Evolutionary conservation across 2,888 invertebrate species (phyloP), one percentile per base, ranked within the genome.

Genomic region (Agriopis marginaria): DNA sequence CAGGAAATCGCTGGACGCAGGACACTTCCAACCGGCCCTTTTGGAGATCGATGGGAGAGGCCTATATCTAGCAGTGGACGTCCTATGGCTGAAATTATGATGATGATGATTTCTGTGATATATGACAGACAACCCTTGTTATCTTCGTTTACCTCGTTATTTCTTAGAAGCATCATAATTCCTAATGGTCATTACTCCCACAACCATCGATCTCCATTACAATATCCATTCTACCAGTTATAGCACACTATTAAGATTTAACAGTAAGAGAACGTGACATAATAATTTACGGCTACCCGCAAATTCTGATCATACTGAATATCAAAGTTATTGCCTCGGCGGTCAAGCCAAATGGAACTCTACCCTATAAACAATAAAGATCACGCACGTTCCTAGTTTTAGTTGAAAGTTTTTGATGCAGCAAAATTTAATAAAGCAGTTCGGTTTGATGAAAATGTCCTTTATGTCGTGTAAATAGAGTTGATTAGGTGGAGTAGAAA

Each of bases 341-440:
- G 55, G 62, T 61, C 66, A 72, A 72, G 68, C 76, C 53, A 85
- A 79, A 77, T 72, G 68, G 68, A 75, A 74, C 81, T 79, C 76
- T 82, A 83, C 71, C 40, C 14, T 12, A 42, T 53, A 53, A 14
- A 58, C 9, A 71, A 82, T 84, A 86, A 82, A 68, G 79, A 66
- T 73, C 68, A 68, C 70, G 66, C 68, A 67, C 72, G 74, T 68
- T 83, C 74, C 80, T 69, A 73, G 77, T 77, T 79, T 75, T 75
- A 76, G 79, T 78, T 76, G 78, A 79, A 77, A 79, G 65, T 74
- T 74, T 70, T 68, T 56, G 62, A 9, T 56, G 77, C 23, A 11
- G 44, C 71, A 68, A 77, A 63, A 32, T 66, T 75, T 17, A 72
- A 71, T 62, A 1, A 49, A 71, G 11, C 68, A 60, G 40, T 72